These are phyloP conservation scores for Netelia fuscicornis DNA, from an alignment of 2,888 invertebrate genomes.

Conservation along the genomic window DNA sequence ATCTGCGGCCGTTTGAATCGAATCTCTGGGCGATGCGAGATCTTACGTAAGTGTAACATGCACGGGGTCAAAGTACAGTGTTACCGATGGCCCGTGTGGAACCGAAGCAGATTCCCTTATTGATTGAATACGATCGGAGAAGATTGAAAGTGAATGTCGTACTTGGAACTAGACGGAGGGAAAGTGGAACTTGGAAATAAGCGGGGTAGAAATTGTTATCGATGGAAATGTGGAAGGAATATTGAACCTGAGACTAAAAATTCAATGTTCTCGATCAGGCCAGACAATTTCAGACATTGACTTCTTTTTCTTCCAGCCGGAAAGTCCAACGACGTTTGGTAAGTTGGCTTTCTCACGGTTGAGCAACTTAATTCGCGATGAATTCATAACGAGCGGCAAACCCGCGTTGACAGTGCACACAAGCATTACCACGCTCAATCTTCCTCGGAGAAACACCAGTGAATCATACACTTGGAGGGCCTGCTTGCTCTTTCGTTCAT, in stretches of 20 bases:
- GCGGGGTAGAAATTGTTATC: neutral
- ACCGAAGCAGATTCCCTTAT: neutral
- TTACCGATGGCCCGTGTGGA: neutral
- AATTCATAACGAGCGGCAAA: conserved; percentile 71
- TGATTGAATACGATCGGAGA: neutral
- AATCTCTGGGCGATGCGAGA: conserved; percentile 1
- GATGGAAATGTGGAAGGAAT: neutral
- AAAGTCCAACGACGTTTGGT: conserved; percentile 22
- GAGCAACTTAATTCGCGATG: conserved; percentile 63
- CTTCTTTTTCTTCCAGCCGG: conserved; percentile 5
- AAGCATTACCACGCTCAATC: conserved; percentile 77
- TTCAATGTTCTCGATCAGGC: neutral
- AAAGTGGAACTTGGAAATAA: neutral
- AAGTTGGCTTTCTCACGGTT: neutral
- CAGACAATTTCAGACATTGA: neutral
- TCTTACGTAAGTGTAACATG: conserved; percentile 11
- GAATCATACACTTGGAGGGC: conserved; percentile 72
- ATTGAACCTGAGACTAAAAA: neutral
- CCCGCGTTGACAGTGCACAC: conserved; percentile 65
- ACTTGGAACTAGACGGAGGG: neutral
- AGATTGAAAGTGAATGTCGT: neutral
- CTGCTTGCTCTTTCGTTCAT: neutral
- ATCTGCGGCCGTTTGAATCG: conserved; percentile 26
- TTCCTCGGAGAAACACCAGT: conserved; percentile 69
- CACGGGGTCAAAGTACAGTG: conserved; percentile 19